Evolutionary conservation across 2,888 invertebrate species (phyloP).

Genomic region (Criorhina ranunculi): DNA sequence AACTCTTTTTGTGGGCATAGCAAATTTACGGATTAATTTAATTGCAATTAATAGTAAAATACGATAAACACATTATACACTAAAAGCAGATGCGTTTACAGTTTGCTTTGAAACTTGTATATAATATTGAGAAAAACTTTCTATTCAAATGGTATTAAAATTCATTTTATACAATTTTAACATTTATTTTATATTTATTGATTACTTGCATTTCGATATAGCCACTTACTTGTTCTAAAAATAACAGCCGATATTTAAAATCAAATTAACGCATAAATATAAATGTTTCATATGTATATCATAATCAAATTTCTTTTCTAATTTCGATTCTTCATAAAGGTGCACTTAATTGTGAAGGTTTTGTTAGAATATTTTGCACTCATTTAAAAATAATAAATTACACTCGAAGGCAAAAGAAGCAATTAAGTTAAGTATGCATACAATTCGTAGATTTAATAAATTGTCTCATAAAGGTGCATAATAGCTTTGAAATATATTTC

Average conservation of each 20-base stretch:
- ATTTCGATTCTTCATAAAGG: not conserved
- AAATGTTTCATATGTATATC: not conserved
- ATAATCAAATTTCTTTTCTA: not conserved
- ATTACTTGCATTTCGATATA: not conserved
- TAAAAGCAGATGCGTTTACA: not conserved
- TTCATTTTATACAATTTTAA: not conserved
- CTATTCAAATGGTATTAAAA: not conserved
- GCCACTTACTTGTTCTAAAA: not conserved
- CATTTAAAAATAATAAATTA: not conserved
- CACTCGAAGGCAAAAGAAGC: slow-evolving; percentile 11
- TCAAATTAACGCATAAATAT: not conserved
- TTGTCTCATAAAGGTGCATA: slow-evolving; percentile 5
- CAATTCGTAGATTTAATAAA: slow-evolving; percentile 5
- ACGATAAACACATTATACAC: not conserved
- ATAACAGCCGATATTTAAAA: not conserved
- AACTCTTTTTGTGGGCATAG: too few relatives aligned
- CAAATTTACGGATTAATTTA: too few relatives aligned
- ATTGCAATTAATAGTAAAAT: too few relatives aligned
- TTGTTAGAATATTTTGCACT: too few relatives aligned
- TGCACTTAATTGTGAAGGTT: too few relatives aligned
- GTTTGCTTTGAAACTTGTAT: not conserved
- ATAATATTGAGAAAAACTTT: not conserved
- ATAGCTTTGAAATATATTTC: not conserved
- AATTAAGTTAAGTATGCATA: slow-evolving; percentile 15
- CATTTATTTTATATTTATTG: not conserved